Evolutionary conservation across 2,113 vertebrate genomes (phyloP).

Genomic region (Myotis yumanensis): DNA sequence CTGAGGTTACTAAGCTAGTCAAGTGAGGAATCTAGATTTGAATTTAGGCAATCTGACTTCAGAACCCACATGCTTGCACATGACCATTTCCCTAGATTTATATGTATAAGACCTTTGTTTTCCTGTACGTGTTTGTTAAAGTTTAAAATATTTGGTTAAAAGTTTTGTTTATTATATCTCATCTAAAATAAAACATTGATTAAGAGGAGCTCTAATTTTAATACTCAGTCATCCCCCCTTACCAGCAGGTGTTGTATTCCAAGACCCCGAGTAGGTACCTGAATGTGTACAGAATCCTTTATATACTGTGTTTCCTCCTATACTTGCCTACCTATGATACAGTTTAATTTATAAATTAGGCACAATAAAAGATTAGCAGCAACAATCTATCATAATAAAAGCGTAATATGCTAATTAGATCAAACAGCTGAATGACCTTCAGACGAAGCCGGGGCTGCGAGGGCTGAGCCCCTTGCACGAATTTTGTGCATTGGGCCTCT

Average conservation of each 20-base stretch:
- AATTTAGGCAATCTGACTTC: neutral
- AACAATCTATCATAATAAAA: too few species aligned
- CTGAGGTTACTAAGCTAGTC: neutral
- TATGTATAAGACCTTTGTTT: neutral
- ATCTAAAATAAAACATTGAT: neutral
- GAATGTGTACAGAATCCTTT: neutral
- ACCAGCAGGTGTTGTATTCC: neutral
- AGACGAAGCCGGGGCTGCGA: too few species aligned
- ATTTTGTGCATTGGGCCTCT: too few species aligned
- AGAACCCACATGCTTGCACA: neutral
- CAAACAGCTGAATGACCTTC: too few species aligned
- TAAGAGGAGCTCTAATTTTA: neutral
- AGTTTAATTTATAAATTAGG: neutral
- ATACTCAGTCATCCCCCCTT: neutral
- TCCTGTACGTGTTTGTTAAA: neutral
- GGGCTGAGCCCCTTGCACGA: too few species aligned
- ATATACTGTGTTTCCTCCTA: neutral
- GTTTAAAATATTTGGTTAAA: constrained; percentile 6
- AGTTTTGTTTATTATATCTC: neutral
- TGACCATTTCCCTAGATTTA: neutral
- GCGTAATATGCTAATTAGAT: too few species aligned
- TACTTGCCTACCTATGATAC: neutral
- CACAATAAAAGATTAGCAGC: neutral
- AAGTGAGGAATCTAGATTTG: neutral
- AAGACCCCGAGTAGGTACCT: neutral